Percentiles rank a stretch among this genome's conserved stretches.
phyloP scores from a whole-genome alignment of 35 echinoderm and acorn worm species.

The Patiria miniata region DNA sequence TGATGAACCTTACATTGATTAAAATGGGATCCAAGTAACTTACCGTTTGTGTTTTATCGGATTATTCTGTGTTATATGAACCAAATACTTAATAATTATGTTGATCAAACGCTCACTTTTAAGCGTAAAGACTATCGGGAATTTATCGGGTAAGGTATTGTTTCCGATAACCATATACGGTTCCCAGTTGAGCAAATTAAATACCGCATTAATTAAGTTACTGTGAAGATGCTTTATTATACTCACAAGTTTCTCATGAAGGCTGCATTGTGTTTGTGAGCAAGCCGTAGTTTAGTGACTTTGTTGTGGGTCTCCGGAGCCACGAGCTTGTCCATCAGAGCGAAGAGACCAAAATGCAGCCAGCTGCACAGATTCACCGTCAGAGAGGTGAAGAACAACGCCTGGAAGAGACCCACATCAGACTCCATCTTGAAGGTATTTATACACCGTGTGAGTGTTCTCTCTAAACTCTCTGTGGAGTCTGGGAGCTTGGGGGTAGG shows the following conservation, averaged over 20 bases:
- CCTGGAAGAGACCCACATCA: neutral
- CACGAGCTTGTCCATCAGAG: conserved; percentile 5
- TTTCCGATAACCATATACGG: too few relatives aligned
- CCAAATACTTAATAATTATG: too few relatives aligned
- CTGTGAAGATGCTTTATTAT: neutral
- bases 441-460: neutral
- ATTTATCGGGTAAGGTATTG: too few relatives aligned
- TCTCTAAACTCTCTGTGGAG: neutral
- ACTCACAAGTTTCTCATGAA: conserved; percentile 26
- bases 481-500: neutral
- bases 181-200: too few relatives aligned
- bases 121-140: too few relatives aligned
- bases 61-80: too few relatives aligned
- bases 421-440: neutral
- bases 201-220: too few relatives aligned
- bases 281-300: neutral
- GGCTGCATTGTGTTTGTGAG: conserved; percentile 19
- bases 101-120: too few relatives aligned
- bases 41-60: too few relatives aligned
- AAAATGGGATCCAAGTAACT: too few relatives aligned
- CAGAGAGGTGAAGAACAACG: neutral
- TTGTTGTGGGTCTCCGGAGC: neutral
- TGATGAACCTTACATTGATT: too few relatives aligned
- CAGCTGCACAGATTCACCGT: neutral
- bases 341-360: neutral